Evolutionary conservation across 1,140 invertebrate genomes (phyloP).

Genomic region (Hydropsyche tenuis): DNA sequence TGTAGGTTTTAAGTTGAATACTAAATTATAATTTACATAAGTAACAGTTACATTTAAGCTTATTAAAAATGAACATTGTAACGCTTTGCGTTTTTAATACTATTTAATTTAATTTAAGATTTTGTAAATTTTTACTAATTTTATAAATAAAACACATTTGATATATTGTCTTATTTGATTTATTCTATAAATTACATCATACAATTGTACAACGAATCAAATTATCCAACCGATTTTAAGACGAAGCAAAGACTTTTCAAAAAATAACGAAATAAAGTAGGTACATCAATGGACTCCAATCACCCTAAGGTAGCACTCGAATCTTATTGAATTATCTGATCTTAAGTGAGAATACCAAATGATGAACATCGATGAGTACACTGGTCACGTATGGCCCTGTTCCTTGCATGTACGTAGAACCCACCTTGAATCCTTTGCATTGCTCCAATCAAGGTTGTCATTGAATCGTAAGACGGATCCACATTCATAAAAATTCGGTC

Average conservation of each 20-base stretch:
- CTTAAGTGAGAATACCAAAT: constrained; percentile 28
- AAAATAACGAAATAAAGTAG: too few species aligned
- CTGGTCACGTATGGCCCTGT: constrained; percentile 34
- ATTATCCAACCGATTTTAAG: too few species aligned
- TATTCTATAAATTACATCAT: too few species aligned
- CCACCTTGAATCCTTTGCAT: constrained; percentile 34
- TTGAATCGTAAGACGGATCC: background rate
- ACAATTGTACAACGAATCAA: too few species aligned
- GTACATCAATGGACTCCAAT: background rate
- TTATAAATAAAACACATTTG: too few species aligned
- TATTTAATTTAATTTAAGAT: too few species aligned
- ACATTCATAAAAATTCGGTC: too few species aligned
- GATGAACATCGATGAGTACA: background rate
- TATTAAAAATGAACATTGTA: too few species aligned
- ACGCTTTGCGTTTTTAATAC: too few species aligned
- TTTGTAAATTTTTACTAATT: too few species aligned
- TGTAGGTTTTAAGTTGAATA: constrained; percentile 5
- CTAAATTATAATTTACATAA: constrained; percentile 13
- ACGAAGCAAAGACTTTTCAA: too few species aligned
- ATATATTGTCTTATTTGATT: too few species aligned
- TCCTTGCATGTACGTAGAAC: constrained; percentile 12
- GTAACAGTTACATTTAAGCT: constrained; percentile 1
- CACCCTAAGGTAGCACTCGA: background rate
- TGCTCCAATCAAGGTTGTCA: background rate
- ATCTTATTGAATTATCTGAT: background rate